Conservation (phyloP, 2,113 vertebrate genomes). For the Indri indri region DNA sequence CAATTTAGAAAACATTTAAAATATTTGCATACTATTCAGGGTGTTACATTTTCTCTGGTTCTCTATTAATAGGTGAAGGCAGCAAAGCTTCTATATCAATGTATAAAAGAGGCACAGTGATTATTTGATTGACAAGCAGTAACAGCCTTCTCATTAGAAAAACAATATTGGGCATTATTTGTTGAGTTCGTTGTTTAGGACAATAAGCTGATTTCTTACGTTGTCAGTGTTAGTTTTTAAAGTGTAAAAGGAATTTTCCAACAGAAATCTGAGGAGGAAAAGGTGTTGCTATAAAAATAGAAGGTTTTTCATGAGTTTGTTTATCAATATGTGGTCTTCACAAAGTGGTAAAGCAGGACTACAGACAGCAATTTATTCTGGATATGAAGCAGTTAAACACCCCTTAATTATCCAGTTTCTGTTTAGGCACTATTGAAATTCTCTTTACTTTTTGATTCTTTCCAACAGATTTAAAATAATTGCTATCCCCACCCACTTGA, state of each 20-base stretch:
- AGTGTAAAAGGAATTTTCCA: constrained; percentile 52
- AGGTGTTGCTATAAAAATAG: constrained; percentile 39
- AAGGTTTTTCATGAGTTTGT: not conserved
- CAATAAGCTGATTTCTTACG: constrained; percentile 65
- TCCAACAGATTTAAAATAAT: not conserved
- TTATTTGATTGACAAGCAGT: constrained; percentile 65
- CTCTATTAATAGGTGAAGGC: constrained; percentile 41
- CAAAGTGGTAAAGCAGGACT: constrained; percentile 50
- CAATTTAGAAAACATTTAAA: constrained; percentile 78
- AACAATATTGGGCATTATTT: constrained; percentile 64
- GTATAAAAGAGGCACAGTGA: not conserved
- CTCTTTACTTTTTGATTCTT: not conserved
- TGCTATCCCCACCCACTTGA: not conserved
- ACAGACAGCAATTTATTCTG: not conserved
- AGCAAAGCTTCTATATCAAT: not conserved
- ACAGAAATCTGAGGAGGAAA: constrained; percentile 61
- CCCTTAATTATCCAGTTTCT: not conserved
- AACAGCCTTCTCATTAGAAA: constrained; percentile 64
- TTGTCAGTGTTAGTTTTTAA: constrained; percentile 54
- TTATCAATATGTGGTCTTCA: not conserved
- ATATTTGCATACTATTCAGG: constrained; percentile 73
- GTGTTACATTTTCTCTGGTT: constrained; percentile 49
- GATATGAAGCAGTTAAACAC: constrained; percentile 15
- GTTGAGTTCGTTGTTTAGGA: constrained; percentile 52
- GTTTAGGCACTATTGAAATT: not conserved